phyloP scores from a whole-genome alignment of 2,888 invertebrate species.

The Anthrax anthrax region DNA sequence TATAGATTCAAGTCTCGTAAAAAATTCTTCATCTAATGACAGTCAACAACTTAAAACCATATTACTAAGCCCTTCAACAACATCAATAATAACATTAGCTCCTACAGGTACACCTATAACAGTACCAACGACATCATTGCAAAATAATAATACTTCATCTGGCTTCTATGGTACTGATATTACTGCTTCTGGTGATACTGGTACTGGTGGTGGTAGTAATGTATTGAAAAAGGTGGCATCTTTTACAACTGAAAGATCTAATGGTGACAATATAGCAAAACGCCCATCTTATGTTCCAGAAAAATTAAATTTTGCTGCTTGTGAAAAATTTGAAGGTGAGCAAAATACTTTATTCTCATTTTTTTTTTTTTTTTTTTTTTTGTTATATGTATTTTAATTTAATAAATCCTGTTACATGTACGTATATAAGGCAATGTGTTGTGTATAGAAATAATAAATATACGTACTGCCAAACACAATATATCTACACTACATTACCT shows the following conservation, averaged over 20 bases:
- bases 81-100: constrained; percentile 34
- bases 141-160: constrained; percentile 8
- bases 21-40: constrained; percentile 22
- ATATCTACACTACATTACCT: too few species aligned
- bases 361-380: constrained; percentile 14
- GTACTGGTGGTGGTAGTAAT: constrained; percentile 39
- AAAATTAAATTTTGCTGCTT: constrained; percentile 71
- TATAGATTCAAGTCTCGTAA: constrained; percentile 16
- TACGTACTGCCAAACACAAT: too few species aligned
- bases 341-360: constrained; percentile 9
- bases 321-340: constrained; percentile 88
- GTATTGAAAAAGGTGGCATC: constrained; percentile 75
- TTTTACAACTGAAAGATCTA: constrained; percentile 51
- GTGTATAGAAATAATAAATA: too few species aligned
- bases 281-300: constrained; percentile 69
- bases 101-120: constrained; percentile 4
- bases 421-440: too few species aligned
- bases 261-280: constrained; percentile 31
- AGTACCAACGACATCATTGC: neutral
- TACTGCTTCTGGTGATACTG: neutral
- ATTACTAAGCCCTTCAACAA: too few species aligned
- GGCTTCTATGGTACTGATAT: constrained; percentile 2
- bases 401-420: too few species aligned
- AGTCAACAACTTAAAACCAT: constrained; percentile 19
- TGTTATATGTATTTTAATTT: constrained; percentile 19